Percentiles rank a stretch among this genome's conserved stretches.
These are phyloP conservation scores for Meleagris gallopavo DNA, from an alignment of 2,113 vertebrate genomes.

Conservation along the genomic window DNA sequence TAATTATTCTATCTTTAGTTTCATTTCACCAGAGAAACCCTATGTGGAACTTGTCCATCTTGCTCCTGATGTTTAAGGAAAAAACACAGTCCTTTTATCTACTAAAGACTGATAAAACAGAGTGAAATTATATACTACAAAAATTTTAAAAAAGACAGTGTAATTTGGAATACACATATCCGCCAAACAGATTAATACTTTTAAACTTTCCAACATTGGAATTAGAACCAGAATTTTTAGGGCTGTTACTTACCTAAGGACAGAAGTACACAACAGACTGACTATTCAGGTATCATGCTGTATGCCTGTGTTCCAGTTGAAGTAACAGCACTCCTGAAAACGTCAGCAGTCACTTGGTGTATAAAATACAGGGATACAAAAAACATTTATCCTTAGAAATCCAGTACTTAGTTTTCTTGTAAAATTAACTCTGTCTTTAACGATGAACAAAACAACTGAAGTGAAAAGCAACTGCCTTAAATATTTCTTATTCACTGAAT, in stretches of 20 bases:
- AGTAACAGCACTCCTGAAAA: background rate
- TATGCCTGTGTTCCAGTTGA: background rate
- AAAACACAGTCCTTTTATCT: background rate
- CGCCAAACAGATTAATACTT: background rate
- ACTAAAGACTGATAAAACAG: background rate
- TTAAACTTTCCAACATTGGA: background rate
- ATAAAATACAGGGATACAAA: background rate
- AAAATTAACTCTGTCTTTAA: background rate
- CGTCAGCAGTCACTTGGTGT: background rate
- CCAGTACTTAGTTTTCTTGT: background rate
- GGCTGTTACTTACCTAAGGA: background rate
- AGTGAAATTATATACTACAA: background rate
- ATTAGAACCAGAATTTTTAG: background rate
- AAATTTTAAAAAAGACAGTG: background rate
- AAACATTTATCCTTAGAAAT: background rate
- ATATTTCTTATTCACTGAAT: constrained; percentile 3
- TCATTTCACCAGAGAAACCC: background rate
- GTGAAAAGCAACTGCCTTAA: background rate
- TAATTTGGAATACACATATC: background rate
- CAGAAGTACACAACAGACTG: background rate
- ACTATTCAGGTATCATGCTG: background rate
- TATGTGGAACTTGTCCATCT: background rate
- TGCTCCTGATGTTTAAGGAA: background rate
- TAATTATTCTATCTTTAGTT: background rate
- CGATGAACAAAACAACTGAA: background rate